Base-by-base conservation (phyloP, 2,888 invertebrate species). In the Crematogaster levior region DNA sequence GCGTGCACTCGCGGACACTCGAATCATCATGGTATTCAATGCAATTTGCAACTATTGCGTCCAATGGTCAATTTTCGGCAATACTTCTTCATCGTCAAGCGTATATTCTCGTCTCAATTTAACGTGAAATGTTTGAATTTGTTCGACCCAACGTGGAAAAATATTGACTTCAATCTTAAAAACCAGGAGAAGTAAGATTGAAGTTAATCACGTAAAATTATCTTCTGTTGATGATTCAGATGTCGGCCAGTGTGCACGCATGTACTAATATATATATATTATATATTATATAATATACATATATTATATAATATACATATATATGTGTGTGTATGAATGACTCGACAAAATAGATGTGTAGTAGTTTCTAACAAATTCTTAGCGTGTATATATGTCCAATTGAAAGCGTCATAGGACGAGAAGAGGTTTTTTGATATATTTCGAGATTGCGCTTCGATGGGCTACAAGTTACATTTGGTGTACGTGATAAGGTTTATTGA, bases 321-420 rank as follows among this genome's bases (percentile, higher is more conserved):
- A 65, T 70, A 56, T 61, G 24, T 70, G 21, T 84, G 56, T 82
- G 88, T 86, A 74, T 86, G 68, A 81, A 75, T 48, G 58, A 83
- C 53, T 56, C 82, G 88, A 84, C 84, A 90, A 89, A n/a, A 90
- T 92, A 92, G 91, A 89, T 92, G 92, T 93, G 93, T 92, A 93
- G 93, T 93, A 93, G 92, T 92, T 93, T 92, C 90, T 91, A 93
- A 92, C 90, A 92, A 92, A 92, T 92, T 93, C 90, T 90, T 93
- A 92, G 92, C 89, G 86, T 93, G 93, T 93, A 93, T 91, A 93
- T 93, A 93, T 93, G 93, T 93, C 92, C 89, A 93, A 93, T 93
- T 93, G 90, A 66, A 56, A 66, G 37, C 34, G 66, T 56, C 56
- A 24, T 12, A 21, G 43, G 66, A 34, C 56, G 56, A 79, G 56